Percentiles rank a stretch among this genome's conserved stretches.
phyloP scores from a whole-genome alignment of 2,113 vertebrate species.

The Vidua macroura region DNA sequence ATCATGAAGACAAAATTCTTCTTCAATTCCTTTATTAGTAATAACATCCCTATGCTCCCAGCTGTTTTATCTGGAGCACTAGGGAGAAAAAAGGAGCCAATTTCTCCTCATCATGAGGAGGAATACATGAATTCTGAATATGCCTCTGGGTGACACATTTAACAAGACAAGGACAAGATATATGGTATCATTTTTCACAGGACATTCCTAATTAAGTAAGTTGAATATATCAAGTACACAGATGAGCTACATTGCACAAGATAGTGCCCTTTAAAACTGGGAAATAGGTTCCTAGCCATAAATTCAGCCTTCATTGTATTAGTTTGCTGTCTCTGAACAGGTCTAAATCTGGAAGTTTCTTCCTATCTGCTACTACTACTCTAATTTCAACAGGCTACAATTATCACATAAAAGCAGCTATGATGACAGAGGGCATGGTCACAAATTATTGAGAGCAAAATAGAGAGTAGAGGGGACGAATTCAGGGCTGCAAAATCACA shows the following conservation, averaged over 20 bases:
- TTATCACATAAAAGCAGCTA: background rate
- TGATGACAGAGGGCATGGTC: background rate
- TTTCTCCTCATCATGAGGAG: background rate
- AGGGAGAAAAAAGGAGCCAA: background rate
- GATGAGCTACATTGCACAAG: background rate
- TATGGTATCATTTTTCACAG: background rate
- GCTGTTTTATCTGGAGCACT: background rate
- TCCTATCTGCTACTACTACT: background rate
- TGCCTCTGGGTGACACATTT: background rate
- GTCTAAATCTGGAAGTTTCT: background rate
- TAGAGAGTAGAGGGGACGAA: background rate
- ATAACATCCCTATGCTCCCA: background rate
- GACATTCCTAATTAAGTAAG: background rate
- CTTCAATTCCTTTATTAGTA: background rate
- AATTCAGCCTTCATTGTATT: background rate
- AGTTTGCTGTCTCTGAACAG: background rate
- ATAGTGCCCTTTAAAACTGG: background rate
- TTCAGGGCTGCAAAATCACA: background rate
- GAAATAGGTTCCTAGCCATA: background rate
- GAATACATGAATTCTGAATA: background rate
- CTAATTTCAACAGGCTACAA: background rate
- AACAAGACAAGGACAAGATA: background rate
- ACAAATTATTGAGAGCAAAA: background rate
- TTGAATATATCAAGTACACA: background rate
- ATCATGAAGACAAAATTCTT: background rate